A percentile compares a stretch with the other conserved stretches of the same genome.
These are phyloP conservation scores for Lacerta bilineata DNA, from an alignment of 2,797 vertebrate genomes.

Conservation along the genomic window DNA sequence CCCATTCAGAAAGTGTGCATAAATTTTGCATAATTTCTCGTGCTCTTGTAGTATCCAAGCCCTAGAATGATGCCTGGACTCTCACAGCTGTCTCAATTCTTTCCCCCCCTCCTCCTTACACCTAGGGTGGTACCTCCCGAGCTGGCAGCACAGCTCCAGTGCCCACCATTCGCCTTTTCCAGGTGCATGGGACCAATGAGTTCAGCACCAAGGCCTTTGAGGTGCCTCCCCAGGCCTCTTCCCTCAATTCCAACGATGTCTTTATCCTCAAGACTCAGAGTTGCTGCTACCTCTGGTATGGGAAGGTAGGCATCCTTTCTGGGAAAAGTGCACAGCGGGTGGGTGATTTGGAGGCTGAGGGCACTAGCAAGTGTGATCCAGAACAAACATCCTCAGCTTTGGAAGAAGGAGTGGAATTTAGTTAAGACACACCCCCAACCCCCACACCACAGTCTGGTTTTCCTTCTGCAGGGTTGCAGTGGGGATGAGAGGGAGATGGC, in stretches of 20 bases:
- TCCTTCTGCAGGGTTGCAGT: constrained; percentile 84
- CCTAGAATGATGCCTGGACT: neutral
- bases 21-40: neutral
- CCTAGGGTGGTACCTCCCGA: constrained; percentile 84
- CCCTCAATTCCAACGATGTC: constrained; percentile 90
- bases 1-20: neutral
- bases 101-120: neutral
- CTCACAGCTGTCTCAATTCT: neutral
- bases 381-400: too few species aligned
- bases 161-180: constrained; percentile 83
- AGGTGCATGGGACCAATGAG: constrained; percentile 83
- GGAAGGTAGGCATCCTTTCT: constrained; percentile 81
- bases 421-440: neutral
- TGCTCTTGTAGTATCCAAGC: neutral
- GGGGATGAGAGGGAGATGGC: constrained; percentile 90
- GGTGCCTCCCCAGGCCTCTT: constrained; percentile 78
- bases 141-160: constrained; percentile 46
- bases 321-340: accelerated
- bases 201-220: constrained; percentile 89
- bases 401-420: neutral
- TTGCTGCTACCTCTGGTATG: constrained; percentile 90
- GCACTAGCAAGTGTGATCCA: neutral
- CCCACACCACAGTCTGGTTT: neutral
- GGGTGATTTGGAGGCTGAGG: neutral
- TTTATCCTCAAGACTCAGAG: constrained; percentile 87